Percentiles rank a stretch among this genome's conserved stretches.
Conservation (phyloP, 2,797 vertebrate species). For the Microchirus variegatus region DNA sequence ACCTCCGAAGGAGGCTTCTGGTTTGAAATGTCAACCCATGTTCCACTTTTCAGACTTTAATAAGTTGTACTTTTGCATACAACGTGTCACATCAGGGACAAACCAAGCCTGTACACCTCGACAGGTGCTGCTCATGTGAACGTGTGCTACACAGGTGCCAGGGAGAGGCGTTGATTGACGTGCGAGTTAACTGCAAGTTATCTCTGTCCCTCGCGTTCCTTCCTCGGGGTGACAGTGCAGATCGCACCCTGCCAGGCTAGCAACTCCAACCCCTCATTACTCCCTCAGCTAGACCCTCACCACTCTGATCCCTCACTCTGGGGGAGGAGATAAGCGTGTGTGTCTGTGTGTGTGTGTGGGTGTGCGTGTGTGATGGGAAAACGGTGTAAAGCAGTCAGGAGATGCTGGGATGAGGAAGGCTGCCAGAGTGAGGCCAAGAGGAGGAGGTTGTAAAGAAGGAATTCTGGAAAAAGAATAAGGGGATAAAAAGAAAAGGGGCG, state of each 20-base stretch:
- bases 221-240: slow-evolving; percentile 65
- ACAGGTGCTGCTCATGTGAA: slow-evolving; percentile 41
- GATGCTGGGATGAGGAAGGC: slow-evolving; percentile 41
- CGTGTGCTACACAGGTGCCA: slow-evolving; percentile 14
- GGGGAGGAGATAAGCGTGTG: slow-evolving; percentile 62
- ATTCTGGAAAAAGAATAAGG: slow-evolving; percentile 32
- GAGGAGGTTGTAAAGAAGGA: too few relatives aligned
- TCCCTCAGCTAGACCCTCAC: slow-evolving; percentile 68
- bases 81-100: slow-evolving; percentile 49
- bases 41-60: slow-evolving; percentile 55
- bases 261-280: slow-evolving; percentile 71
- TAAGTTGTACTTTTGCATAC: slow-evolving; percentile 38
- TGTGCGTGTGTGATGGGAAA: background rate
- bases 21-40: slow-evolving; percentile 49
- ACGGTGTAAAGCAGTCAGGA: slow-evolving; percentile 22
- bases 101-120: slow-evolving; percentile 26
- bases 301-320: slow-evolving; percentile 74
- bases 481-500: slow-evolving; percentile 25
- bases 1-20: slow-evolving; percentile 35
- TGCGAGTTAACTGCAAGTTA: slow-evolving; percentile 40
- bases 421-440: background rate
- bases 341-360: slow-evolving; percentile 37
- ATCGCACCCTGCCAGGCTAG: slow-evolving; percentile 66
- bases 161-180: slow-evolving; percentile 56
- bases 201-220: slow-evolving; percentile 42